A percentile compares a stretch with the other conserved stretches of the same genome.
Conservation (phyloP, 2,113 vertebrate genomes). For the Psettodes erumei region DNA sequence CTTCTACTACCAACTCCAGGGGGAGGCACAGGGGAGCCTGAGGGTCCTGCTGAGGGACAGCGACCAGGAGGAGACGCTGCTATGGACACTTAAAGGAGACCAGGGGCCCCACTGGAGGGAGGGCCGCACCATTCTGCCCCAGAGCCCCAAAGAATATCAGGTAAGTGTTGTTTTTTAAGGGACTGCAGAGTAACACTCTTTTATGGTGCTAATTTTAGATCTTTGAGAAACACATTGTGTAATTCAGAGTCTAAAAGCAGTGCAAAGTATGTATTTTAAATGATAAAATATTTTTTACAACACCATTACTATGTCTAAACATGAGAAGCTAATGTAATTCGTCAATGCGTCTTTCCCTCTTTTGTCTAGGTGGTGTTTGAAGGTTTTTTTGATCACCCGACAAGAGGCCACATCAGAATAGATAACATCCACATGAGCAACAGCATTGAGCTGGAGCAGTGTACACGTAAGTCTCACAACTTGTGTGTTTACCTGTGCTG, state of each 20-base stretch:
- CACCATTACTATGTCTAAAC: neutral
- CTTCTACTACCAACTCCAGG: conserved; percentile 91
- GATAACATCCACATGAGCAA: conserved; percentile 94
- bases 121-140: conserved; percentile 92
- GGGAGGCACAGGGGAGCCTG: conserved; percentile 87
- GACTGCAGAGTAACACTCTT: neutral
- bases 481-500: neutral
- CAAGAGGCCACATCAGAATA: conserved; percentile 90
- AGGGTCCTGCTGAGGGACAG: conserved; percentile 88
- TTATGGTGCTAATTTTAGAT: no score
- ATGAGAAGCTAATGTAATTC: neutral
- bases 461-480: conserved; percentile 89
- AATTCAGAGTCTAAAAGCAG: no score
- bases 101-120: conserved; percentile 94
- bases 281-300: neutral
- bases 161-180: conserved; percentile 65
- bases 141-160: conserved; percentile 93
- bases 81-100: conserved; percentile 92
- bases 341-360: conserved; percentile 31
- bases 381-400: conserved; percentile 89
- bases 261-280: neutral
- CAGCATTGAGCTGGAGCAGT: conserved; percentile 90
- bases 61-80: conserved; percentile 88
- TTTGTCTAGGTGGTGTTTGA: conserved; percentile 92
- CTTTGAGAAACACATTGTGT: no score